These are phyloP conservation scores for Catocala nupta DNA, from an alignment of 2,888 invertebrate genomes.

Conservation along the genomic window DNA sequence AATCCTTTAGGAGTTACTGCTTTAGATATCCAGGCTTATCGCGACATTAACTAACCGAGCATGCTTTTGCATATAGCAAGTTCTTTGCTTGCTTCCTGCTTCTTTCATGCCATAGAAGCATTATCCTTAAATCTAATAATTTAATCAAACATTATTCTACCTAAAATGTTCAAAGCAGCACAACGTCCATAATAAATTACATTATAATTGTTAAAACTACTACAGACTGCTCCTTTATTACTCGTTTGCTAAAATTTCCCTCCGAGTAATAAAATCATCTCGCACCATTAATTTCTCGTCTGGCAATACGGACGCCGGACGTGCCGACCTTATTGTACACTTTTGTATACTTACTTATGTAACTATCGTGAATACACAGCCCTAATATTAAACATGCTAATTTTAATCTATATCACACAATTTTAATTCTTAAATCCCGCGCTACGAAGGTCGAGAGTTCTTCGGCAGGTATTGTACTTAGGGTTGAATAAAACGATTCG, in stretches of 20 bases:
- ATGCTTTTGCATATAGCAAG: too few species aligned
- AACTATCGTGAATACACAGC: conserved; percentile 59
- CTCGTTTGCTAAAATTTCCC: conserved; percentile 17
- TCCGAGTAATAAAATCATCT: conserved; percentile 51
- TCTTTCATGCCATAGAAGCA: too few species aligned
- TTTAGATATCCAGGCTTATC: too few species aligned
- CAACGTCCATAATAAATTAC: not conserved
- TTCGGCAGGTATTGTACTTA: conserved; percentile 15
- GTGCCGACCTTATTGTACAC: conserved; percentile 69
- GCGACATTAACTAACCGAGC: too few species aligned
- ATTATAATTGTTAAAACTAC: not conserved
- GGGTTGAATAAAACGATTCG: conserved; percentile 26
- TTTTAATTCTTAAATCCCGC: conserved; percentile 25
- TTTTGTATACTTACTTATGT: conserved; percentile 63
- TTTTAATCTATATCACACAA: conserved; percentile 12
- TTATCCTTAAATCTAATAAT: too few species aligned
- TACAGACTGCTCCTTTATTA: conserved; percentile 3
- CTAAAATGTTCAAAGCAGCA: too few species aligned
- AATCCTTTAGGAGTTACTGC: too few species aligned
- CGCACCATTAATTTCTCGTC: conserved; percentile 54
- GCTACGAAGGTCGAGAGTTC: conserved; percentile 25
- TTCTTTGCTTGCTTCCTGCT: too few species aligned
- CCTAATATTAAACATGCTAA: conserved; percentile 29
- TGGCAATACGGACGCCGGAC: conserved; percentile 59
- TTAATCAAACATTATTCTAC: too few species aligned